These are phyloP conservation scores for Chloropsis cyanopogon DNA, from an alignment of 2,113 vertebrate genomes.

Conservation along the genomic window DNA sequence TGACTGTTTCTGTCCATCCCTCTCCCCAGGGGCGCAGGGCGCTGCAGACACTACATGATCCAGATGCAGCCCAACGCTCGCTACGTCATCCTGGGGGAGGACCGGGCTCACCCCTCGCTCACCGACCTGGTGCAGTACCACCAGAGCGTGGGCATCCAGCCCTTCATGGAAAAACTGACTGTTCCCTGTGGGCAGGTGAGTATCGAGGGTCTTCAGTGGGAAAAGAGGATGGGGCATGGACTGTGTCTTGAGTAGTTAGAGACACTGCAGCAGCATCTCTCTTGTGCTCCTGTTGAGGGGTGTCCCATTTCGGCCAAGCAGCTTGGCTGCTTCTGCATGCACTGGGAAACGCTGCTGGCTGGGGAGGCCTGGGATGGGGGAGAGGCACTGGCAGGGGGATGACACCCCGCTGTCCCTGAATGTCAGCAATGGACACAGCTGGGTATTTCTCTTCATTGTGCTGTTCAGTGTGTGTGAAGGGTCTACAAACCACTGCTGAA, in stretches of 20 bases:
- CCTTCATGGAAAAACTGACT: conserved; percentile 72
- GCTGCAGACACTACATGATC: conserved; percentile 78
- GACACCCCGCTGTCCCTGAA: accelerated
- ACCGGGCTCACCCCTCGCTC: conserved; percentile 69
- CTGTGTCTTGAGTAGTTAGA: not conserved
- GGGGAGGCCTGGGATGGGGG: not conserved
- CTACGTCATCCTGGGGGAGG: conserved; percentile 77
- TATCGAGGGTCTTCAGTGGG: accelerated
- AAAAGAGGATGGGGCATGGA: not conserved
- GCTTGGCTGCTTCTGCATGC: not conserved
- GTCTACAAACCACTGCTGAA: not conserved
- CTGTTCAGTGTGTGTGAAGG: not conserved
- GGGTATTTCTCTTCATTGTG: accelerated
- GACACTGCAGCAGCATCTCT: not conserved
- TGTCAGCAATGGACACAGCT: not conserved
- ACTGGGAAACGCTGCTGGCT: not conserved
- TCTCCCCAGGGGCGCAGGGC: conserved; percentile 37
- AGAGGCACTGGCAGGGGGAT: not conserved
- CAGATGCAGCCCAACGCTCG: conserved; percentile 70
- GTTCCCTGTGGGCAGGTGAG: conserved; percentile 71
- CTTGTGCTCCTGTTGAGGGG: accelerated
- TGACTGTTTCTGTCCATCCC: not conserved
- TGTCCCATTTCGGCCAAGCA: not conserved
- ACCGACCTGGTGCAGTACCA: conserved; percentile 64
- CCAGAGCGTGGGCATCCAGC: conserved; percentile 69